Base-by-base conservation (phyloP, 2,113 vertebrate species). In the Zapus hudsonius region DNA sequence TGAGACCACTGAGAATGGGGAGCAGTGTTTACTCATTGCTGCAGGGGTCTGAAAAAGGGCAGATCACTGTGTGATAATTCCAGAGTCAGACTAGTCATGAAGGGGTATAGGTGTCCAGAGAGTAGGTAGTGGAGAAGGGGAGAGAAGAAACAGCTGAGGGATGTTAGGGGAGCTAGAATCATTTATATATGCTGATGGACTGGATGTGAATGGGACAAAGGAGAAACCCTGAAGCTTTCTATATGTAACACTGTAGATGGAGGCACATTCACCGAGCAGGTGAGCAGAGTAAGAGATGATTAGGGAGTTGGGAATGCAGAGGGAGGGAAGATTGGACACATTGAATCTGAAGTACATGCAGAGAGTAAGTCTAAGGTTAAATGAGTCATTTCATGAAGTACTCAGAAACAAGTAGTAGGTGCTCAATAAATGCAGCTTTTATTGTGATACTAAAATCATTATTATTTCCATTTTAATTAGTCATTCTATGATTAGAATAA, bases 391-490 rank as follows among this genome's bases (percentile, higher is more conserved):
- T 29, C 22, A 29, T 78, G 47, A 92, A 82, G 7, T n/a, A 92
- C 15, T 20, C 76, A 8, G 19, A 69, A 78, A 16, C 23, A 74
- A 17, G 70, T 66, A 66, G 63, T 88, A 52, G 67, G 36, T 70
- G 4, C 55, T 94, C 52, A 85, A 0, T 61, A 76, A 74, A 44
- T 44, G 29, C 70, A 38, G 42, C 69, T 89, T 61, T 79, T 90
- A 36, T 64, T 63, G 36, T 78, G 47, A 81, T 10, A 47, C 42
- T 66, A 9, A 59, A 52, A 52, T 72, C 47, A 31, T 67, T 69
- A 75, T 25, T 64, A 2, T 72, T 84, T 91, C n/a, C 91, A 27
- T 66, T 90, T 90, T 81, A 59, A 92, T 47, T 75, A 66, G 73
- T 47, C 78, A 44, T 84, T 23, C 70, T 85, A 0, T 66, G 31